Evolutionary conservation across 2,113 vertebrate genomes (phyloP), one percentile per base, ranked within the genome.

Genomic region (Cyprichromis sp.): DNA sequence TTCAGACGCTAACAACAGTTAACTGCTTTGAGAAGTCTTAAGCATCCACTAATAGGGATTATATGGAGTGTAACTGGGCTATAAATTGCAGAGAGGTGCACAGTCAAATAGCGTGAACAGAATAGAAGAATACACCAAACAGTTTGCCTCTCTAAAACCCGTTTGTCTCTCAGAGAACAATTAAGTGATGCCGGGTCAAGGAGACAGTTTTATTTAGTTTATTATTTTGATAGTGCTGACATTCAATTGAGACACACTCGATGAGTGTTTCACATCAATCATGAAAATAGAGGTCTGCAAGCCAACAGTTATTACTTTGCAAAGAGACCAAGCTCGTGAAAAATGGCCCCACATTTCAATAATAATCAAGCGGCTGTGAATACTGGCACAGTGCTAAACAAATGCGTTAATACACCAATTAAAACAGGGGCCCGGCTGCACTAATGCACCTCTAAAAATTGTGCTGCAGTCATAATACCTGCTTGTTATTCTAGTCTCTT

Each of bases 31-130:
- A 94, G 84, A 92, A 94, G 88, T 92, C 88, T 93, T 94, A 93
- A 93, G 91, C 94, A 93, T 93, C 93, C 91, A 90, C 88, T 95
- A 94, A 95, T 94, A 89, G 88, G 88, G 90, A 95, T 94, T 95
- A 94, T 95, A 93, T 93, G 90, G 91, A 85, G 93, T 94, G 94
- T 89, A 95, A 92, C 94, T 89, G 87, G 90, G 90, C 91, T 83
- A 93, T 95, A 92, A 93, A 95, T 90, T 91, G 92, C 88, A 26
- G 34, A 19, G 81, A 90, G 85, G 83, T 93, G 82, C 50, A 50
- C 31, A 38, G 54, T 83, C 71, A 88, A 80, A 81, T 86, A 82
- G 81, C 36, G 80, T 91, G 92, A 92, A 89, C 63, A 79, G 91
- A 93, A 92, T 81, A 80, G 81, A 19, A 82, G 90, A 91, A 80